Conservation (phyloP, 1,140 invertebrate genomes). For the Lanistes nyassanus region DNA sequence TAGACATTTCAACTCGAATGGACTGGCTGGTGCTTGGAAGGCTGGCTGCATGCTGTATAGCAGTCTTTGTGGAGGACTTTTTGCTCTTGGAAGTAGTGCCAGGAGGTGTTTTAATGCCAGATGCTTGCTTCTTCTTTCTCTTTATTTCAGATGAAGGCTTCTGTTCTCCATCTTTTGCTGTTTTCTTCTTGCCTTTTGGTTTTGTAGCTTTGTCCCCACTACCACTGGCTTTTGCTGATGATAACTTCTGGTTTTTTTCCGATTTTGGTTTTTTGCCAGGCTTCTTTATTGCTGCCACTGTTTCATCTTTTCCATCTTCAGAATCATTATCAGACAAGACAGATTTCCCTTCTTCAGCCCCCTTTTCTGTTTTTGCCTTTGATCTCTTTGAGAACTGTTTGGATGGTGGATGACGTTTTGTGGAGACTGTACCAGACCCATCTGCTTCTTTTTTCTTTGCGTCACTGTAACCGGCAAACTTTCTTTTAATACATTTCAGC, state of each 20-base stretch:
- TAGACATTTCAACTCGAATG: slow-evolving; percentile 16
- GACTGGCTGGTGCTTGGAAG: background rate
- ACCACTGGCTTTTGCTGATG: no score
- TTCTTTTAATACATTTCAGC: background rate
- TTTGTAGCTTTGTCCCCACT: background rate
- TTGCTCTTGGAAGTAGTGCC: background rate
- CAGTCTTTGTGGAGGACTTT: no score
- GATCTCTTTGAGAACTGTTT: slow-evolving; percentile 28
- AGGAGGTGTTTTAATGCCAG: background rate
- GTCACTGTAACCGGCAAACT: slow-evolving; percentile 38
- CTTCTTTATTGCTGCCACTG: slow-evolving; percentile 20
- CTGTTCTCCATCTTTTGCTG: background rate
- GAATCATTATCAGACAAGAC: slow-evolving; percentile 6
- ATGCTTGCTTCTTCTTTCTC: slow-evolving; percentile 22
- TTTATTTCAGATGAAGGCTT: slow-evolving; percentile 12
- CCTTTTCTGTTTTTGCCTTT: slow-evolving; percentile 13
- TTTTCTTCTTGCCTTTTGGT: slow-evolving; percentile 9
- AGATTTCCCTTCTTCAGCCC: slow-evolving; percentile 17
- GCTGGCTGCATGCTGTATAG: no score
- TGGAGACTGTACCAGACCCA: slow-evolving; percentile 55
- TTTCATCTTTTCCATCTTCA: slow-evolving; percentile 10
- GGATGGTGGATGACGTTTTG: slow-evolving; percentile 64
- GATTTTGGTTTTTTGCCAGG: slow-evolving; percentile 10
- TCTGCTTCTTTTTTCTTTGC: slow-evolving; percentile 54
- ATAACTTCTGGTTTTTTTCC: background rate